Base-by-base conservation (phyloP, 2,113 vertebrate species). In the Hystrix cristata region DNA sequence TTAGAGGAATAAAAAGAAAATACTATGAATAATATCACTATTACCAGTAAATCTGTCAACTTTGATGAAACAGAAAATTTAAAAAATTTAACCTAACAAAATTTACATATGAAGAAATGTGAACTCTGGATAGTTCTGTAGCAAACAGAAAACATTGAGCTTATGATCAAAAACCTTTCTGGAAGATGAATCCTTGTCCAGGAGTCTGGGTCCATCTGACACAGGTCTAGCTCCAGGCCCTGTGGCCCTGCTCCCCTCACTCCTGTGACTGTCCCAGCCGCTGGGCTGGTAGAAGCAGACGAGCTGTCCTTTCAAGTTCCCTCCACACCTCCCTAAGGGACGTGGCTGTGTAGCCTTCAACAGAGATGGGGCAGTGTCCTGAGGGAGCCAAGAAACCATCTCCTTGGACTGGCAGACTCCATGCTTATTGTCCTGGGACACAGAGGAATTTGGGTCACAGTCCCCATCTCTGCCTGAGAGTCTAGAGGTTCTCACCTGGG, bases 241-340 rank as follows among this genome's bases (percentile, higher is more conserved):
- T 5, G 0, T 25, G 80, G 10, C 48, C 19, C 21, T 21, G 1
- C 19, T 34, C 2, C 16, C 4, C 19, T 34, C 2, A 13, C 4
- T 51, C 55, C 34, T 0, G 15, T 3, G 34, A 34, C 4, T 57
- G 23, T 15, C 78, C 51, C 10, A 7, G 53, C 29, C 91, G n/a
- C 94, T 21, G 34, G 43, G 27, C 5, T 5, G 18, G 72, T 69
- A 83, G 84, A 48, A 16, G 51, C 31, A 29, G 92, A 85, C 89
- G 46, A 59, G 5, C 55, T 72, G 60, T n/a, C 55, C 67, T 14
- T 0, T 1, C 13, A 31, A 57, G 46, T 34, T 15, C 18, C 13
- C 3, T 29, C 64, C 18, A 34, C 18, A 12, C 51, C 34, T 55
- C 14, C 34, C 12, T 43, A 31, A 0, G 0, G 31, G 84, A 67